These are phyloP conservation scores for Hermetia illucens DNA, from an alignment of 1,140 invertebrate genomes.

Conservation along the genomic window DNA sequence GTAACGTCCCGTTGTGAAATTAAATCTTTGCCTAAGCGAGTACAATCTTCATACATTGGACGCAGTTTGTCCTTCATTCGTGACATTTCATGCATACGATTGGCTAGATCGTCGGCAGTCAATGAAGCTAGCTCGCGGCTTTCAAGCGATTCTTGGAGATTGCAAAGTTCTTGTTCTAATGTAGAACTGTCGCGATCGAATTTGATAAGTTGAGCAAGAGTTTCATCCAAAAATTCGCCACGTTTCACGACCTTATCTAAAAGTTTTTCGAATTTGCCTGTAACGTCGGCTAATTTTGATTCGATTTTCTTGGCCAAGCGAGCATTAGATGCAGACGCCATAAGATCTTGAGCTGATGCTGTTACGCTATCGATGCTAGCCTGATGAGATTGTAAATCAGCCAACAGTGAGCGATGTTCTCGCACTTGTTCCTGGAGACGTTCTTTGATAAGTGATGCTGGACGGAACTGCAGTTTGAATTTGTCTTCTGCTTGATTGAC, in stretches of 20 bases:
- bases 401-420: constrained; percentile 62
- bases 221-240: constrained; percentile 67
- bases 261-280: constrained; percentile 68
- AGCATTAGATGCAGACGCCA: constrained; percentile 67
- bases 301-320: constrained; percentile 82
- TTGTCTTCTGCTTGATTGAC: constrained; percentile 68
- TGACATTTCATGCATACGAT: constrained; percentile 42
- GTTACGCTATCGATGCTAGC: constrained; percentile 72
- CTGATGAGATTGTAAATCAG: constrained; percentile 73
- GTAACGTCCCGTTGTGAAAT: constrained; percentile 82
- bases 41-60: constrained; percentile 57
- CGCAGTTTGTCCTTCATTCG: constrained; percentile 30
- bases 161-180: constrained; percentile 55
- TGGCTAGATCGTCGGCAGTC: constrained; percentile 50
- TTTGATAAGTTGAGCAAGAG: constrained; percentile 50
- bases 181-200: constrained; percentile 55
- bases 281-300: constrained; percentile 71
- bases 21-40: constrained; percentile 65
- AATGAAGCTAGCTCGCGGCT: constrained; percentile 53
- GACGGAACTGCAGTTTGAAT: constrained; percentile 64
- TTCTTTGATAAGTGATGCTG: constrained; percentile 76
- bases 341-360: constrained; percentile 60
- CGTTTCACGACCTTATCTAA: constrained; percentile 64
- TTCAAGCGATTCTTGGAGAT: constrained; percentile 61
- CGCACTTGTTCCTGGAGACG: constrained; percentile 79